phyloP scores from a whole-genome alignment of 1,140 invertebrate genomes.

The Mylabris phalerata region DNA sequence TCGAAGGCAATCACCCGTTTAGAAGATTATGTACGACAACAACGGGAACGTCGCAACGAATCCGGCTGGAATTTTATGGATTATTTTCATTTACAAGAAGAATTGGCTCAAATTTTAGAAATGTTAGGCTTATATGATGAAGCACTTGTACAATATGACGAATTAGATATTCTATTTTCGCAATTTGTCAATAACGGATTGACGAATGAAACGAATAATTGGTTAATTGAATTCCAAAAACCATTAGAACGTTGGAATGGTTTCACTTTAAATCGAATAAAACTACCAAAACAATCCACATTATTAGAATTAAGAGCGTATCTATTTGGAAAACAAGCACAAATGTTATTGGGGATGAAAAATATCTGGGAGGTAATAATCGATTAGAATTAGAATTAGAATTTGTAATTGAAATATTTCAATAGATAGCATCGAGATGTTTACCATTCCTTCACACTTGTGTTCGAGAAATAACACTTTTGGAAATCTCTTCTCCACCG shows the following conservation, averaged over 20 bases:
- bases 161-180: slow-evolving; percentile 93
- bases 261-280: slow-evolving; percentile 56
- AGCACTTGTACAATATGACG: slow-evolving; percentile 94
- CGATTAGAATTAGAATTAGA: neutral
- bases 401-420: neutral
- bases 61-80: slow-evolving; percentile 88
- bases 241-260: slow-evolving; percentile 77
- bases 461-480: slow-evolving; percentile 68
- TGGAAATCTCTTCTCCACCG: slow-evolving; percentile 68
- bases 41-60: slow-evolving; percentile 85
- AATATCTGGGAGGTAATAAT: slow-evolving; percentile 72
- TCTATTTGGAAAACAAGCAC: slow-evolving; percentile 86
- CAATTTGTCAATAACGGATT: slow-evolving; percentile 92
- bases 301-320: slow-evolving; percentile 90
- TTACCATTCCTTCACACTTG: slow-evolving; percentile 82
- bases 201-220: slow-evolving; percentile 72
- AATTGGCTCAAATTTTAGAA: slow-evolving; percentile 90
- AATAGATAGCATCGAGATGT: slow-evolving; percentile 73
- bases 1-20: slow-evolving; percentile 78
- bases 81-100: slow-evolving; percentile 92
- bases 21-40: slow-evolving; percentile 85
- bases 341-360: slow-evolving; percentile 69
- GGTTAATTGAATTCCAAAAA: slow-evolving; percentile 70
- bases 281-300: slow-evolving; percentile 32
- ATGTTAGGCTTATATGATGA: slow-evolving; percentile 91